phyloP scores from a whole-genome alignment of 2,888 invertebrate species.

The Apodemia hepburni region DNA sequence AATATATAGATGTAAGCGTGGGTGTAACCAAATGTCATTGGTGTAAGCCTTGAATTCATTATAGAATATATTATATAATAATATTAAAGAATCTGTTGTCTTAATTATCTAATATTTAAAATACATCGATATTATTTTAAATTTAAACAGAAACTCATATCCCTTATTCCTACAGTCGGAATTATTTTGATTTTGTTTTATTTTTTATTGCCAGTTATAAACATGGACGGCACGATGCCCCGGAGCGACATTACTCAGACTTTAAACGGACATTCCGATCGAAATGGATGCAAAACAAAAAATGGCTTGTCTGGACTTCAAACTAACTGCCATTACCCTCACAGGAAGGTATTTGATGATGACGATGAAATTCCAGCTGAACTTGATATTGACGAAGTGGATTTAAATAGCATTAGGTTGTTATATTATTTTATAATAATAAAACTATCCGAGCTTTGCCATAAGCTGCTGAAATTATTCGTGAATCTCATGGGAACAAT shows the following conservation, averaged over 20 bases:
- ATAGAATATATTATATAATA: no score
- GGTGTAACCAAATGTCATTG: no score
- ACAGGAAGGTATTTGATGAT: conserved; percentile 48
- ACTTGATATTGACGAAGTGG: conserved; percentile 34
- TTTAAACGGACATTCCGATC: conserved; percentile 26
- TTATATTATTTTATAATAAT: conserved; percentile 16
- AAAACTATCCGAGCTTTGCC: no score
- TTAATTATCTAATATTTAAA: no score
- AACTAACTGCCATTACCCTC: conserved; percentile 43
- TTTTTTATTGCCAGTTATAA: conserved; percentile 29
- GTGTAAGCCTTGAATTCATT: no score
- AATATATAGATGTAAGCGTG: no score
- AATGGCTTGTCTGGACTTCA: conserved; percentile 32
- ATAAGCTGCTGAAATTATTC: no score
- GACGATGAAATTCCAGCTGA: conserved; percentile 34
- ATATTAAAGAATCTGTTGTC: no score
- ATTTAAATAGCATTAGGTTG: conserved; percentile 51
- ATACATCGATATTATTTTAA: no score
- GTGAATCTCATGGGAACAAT: no score
- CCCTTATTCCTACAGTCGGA: neutral
- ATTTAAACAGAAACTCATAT: no score
- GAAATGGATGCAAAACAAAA: conserved; percentile 41
- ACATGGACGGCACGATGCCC: conserved; percentile 24
- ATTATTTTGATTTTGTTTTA: conserved; percentile 23
- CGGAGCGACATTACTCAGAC: conserved; percentile 21